Evolutionary conservation across 2,888 invertebrate genomes (phyloP).

Genomic region (Eupithecia vulgata): DNA sequence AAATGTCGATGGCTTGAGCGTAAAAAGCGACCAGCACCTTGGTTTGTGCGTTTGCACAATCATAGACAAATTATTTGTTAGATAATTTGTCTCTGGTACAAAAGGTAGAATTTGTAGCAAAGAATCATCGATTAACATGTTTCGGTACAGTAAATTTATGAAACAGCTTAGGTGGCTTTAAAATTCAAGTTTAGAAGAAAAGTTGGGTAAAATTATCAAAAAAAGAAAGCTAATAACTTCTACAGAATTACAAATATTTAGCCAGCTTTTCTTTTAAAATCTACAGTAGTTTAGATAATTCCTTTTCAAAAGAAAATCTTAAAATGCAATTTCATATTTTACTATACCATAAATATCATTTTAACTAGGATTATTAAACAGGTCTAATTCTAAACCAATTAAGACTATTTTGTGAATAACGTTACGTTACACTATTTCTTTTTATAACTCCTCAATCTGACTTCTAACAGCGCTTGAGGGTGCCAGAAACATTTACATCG

Average conservation of each 20-base stretch:
- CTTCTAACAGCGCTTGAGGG: neutral
- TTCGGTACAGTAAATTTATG: slow-evolving; percentile 25
- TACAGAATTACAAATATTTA: neutral
- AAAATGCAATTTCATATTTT: neutral
- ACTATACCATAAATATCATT: slow-evolving; percentile 6
- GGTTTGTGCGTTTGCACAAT: slow-evolving; percentile 51
- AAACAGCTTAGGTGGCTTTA: neutral
- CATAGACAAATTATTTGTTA: slow-evolving; percentile 2
- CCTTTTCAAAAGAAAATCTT: neutral
- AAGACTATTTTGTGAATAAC: neutral
- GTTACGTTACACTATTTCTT: neutral
- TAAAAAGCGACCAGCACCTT: slow-evolving; percentile 48
- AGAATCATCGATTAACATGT: neutral
- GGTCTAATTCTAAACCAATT: neutral
- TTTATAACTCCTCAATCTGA: neutral
- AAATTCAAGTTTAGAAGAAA: neutral
- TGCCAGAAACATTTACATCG: neutral
- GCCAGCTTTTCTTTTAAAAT: neutral
- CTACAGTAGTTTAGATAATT: neutral
- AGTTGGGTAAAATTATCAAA: neutral
- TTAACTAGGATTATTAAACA: neutral
- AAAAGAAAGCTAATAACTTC: neutral
- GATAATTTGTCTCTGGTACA: slow-evolving; percentile 9
- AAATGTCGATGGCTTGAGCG: slow-evolving; percentile 55
- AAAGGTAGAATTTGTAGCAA: slow-evolving; percentile 4